Base-by-base conservation (phyloP, 2,888 invertebrate genomes). In the Hyles lineata region DNA sequence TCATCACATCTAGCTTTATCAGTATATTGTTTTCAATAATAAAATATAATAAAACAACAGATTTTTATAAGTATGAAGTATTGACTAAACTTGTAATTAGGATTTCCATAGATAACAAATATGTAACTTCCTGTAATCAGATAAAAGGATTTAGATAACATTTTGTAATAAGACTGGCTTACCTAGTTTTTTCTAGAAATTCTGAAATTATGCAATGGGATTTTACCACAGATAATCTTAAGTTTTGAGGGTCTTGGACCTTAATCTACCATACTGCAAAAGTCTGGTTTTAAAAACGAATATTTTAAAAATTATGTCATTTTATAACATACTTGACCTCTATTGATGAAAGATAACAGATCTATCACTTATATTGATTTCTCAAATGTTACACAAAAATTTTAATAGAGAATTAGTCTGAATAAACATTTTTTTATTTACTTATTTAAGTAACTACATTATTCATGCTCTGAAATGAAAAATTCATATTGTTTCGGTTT, bases 81-180 rank as follows among this genome's bases (percentile, higher is more conserved):
- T 61, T 21, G 23, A 61, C 15, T 6, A 7, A 32, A 19, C n/a
- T 32, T 35, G 3, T 35, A 35, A 35, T 63, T 19, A 63, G n/a
- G 23, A 35, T 63, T 7, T 63, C 32, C 32, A 25, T 17, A 17
- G 25, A 60, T 25, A 60, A 60, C 19, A 6, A 60, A 60, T 23
- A 23, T 25, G 25, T 60, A 5, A 23, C 25, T 50, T 67, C 35
- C 32, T 21, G 43, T 72, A 70, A 74, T 72, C 70, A 74, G 70
- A 72, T 70, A 74, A 74, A 62, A 29, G 58, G 72, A 74, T 74
- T 63, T 70, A 74, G 74, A 72, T 74, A 70, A 55, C n/a, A n/a
- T 1, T 55, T 4, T 52, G n/a, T 55, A 17, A 55, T 19, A 19
- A 55, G 5, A 55, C n/a, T 55, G 55, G 55, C n/a, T 52, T 55